A percentile compares a stretch with the other conserved stretches of the same genome.
phyloP scores from a whole-genome alignment of 1,140 invertebrate species.

The Drosophila parvula region DNA sequence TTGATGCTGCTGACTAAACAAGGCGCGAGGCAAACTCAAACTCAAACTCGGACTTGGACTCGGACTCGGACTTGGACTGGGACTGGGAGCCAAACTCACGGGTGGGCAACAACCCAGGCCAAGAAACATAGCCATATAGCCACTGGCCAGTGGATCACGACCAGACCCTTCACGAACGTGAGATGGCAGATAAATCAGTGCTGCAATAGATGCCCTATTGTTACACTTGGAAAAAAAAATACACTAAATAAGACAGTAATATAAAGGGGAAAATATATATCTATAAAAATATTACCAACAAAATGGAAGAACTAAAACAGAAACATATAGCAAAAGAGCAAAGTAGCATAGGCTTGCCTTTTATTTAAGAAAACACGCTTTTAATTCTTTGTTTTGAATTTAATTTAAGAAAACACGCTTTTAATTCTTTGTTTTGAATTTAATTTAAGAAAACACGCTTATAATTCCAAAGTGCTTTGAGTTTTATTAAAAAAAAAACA shows the following conservation, averaged over 20 bases:
- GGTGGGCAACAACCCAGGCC: constrained; percentile 27
- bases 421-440: neutral
- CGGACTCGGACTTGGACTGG: neutral
- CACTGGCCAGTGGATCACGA: constrained; percentile 43
- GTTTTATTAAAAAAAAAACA: too few species aligned
- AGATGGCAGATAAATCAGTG: constrained; percentile 76
- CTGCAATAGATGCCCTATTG: constrained; percentile 65
- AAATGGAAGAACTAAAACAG: too few species aligned
- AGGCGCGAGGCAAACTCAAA: constrained; percentile 33
- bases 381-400: too few species aligned
- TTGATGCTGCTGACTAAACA: constrained; percentile 65
- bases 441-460: neutral
- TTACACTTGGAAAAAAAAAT: constrained; percentile 9
- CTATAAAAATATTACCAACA: too few species aligned
- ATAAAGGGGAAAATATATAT: too few species aligned
- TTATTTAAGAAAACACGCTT: too few species aligned
- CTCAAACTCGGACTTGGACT: neutral
- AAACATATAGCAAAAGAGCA: too few species aligned
- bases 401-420: neutral
- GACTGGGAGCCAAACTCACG: constrained; percentile 6
- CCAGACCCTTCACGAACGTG: constrained; percentile 62
- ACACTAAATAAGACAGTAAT: neutral
- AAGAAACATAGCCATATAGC: constrained; percentile 23
- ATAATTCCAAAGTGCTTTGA: neutral
- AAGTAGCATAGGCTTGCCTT: too few species aligned